These are phyloP conservation scores for Thaumetopoea pityocampa DNA, from an alignment of 1,140 invertebrate genomes.

Conservation along the genomic window DNA sequence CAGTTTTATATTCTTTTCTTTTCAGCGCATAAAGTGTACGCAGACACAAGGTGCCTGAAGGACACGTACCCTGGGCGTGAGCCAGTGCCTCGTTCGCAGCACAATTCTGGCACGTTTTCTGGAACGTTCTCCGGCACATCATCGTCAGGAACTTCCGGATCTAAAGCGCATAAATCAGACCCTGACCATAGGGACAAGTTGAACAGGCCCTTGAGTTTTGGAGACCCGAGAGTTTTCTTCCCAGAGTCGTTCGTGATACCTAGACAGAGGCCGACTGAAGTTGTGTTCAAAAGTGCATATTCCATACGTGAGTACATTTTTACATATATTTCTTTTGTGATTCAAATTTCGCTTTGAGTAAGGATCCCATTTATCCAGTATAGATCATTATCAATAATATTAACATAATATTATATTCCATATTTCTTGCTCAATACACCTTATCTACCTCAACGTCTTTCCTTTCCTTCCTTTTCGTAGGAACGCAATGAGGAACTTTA, in stretches of 20 bases:
- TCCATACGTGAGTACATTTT: slow-evolving; percentile 61
- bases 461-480: no score
- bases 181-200: slow-evolving; percentile 44
- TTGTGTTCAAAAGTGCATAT: slow-evolving; percentile 50
- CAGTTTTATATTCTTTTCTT: no score
- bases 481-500: no score
- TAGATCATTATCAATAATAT: no score
- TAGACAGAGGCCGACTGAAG: slow-evolving; percentile 46
- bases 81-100: slow-evolving; percentile 34
- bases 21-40: slow-evolving; percentile 61
- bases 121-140: slow-evolving; percentile 70
- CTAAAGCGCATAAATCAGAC: slow-evolving; percentile 56
- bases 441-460: no score
- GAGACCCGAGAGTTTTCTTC: slow-evolving; percentile 67
- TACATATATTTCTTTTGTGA: background rate
- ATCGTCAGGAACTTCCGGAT: slow-evolving; percentile 68
- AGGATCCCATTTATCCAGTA: no score
- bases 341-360: background rate
- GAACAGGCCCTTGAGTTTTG: slow-evolving; percentile 50
- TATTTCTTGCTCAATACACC: no score
- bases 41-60: slow-evolving; percentile 47
- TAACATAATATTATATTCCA: no score
- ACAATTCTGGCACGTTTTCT: slow-evolving; percentile 37
- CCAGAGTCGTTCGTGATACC: slow-evolving; percentile 69
- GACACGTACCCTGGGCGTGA: slow-evolving; percentile 50